phyloP scores from a whole-genome alignment of 2,797 vertebrate genomes.

The Muscicapa striata region DNA sequence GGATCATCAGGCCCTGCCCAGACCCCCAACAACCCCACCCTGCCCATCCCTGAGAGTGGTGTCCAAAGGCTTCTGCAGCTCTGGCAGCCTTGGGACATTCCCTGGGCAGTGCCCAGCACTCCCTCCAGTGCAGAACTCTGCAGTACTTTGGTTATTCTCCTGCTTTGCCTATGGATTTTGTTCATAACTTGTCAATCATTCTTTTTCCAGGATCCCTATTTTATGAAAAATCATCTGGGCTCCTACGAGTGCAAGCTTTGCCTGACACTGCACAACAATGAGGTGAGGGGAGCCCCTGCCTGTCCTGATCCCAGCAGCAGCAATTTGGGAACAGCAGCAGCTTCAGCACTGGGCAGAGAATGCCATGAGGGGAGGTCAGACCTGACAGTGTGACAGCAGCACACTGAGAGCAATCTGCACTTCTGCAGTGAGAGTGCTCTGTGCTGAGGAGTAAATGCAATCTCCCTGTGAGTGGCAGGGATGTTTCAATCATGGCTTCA shows the following conservation, averaged over 20 bases:
- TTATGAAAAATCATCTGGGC: conserved; percentile 98
- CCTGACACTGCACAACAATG: conserved; percentile 96
- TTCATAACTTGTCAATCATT: background rate
- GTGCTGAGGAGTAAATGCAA: background rate
- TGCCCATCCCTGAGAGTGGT: background rate
- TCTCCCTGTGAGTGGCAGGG: background rate
- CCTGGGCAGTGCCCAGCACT: background rate
- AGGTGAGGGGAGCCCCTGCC: conserved; percentile 76
- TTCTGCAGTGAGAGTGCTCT: background rate
- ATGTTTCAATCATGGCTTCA: background rate
- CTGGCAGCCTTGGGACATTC: background rate
- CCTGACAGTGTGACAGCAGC: background rate
- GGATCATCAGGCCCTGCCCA: background rate
- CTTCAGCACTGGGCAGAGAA: background rate
- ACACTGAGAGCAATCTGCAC: background rate
- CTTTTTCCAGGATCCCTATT: conserved; percentile 88
- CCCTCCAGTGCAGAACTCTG: background rate
- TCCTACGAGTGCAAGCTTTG: conserved; percentile 98
- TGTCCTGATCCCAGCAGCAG: background rate
- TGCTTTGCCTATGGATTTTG: background rate
- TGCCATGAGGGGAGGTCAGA: background rate
- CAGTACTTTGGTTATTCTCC: background rate
- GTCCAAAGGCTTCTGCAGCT: background rate
- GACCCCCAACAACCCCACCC: background rate
- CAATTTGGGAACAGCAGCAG: background rate